These are phyloP conservation scores for Leptinotarsa texana DNA, from an alignment of 1,140 invertebrate genomes.

Conservation along the genomic window DNA sequence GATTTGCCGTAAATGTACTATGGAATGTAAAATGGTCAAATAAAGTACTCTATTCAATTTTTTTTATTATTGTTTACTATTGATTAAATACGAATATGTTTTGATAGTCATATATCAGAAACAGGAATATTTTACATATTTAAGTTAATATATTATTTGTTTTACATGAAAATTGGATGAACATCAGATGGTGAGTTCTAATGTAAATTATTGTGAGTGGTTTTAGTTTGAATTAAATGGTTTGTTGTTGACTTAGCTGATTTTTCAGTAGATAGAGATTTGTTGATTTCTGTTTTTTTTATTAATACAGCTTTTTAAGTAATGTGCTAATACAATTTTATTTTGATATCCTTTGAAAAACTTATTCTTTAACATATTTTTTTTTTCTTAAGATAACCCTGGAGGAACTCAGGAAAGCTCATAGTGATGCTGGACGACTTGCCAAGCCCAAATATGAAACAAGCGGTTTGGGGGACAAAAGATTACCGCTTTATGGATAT, in stretches of 20 bases:
- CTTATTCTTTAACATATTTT: neutral
- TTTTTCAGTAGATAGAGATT: neutral
- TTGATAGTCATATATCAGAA: too few relatives aligned
- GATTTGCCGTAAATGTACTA: too few relatives aligned
- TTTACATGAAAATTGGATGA: conserved; percentile 32
- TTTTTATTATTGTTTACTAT: too few relatives aligned
- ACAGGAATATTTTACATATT: too few relatives aligned
- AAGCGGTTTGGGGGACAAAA: conserved; percentile 75
- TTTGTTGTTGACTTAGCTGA: conserved; percentile 24
- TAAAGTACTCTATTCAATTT: too few relatives aligned
- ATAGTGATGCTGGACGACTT: conserved; percentile 54
- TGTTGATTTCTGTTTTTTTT: conserved; percentile 15
- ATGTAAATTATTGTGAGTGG: conserved; percentile 12
- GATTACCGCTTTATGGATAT: conserved; percentile 90
- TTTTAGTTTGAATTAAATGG: conserved; percentile 3
- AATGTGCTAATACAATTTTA: neutral
- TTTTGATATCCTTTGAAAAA: too few relatives aligned
- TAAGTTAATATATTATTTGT: neutral
- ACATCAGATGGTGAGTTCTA: conserved; percentile 52
- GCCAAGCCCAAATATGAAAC: conserved; percentile 56
- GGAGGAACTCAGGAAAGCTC: conserved; percentile 66
- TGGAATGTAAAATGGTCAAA: too few relatives aligned
- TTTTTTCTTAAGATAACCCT: conserved; percentile 64
- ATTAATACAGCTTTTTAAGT: conserved; percentile 11
- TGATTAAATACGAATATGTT: too few relatives aligned